Evolutionary conservation across 2,113 vertebrate species (phyloP).

Genomic region (Speoplatyrhinus poulsoni): DNA sequence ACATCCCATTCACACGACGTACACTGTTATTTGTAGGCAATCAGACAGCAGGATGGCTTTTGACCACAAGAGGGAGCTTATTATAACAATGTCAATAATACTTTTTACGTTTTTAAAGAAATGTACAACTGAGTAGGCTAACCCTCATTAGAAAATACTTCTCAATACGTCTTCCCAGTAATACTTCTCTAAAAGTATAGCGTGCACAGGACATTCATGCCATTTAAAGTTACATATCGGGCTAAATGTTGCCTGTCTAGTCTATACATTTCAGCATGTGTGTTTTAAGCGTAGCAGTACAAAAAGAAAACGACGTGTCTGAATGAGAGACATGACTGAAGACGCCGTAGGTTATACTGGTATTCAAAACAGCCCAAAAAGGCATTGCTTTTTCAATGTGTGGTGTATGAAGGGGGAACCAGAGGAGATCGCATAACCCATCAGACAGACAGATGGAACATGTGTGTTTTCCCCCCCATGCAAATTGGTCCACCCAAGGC

Average conservation of each 20-base stretch:
- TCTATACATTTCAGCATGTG: conserved; percentile 6
- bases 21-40: too few relatives aligned
- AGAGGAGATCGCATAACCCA: conserved; percentile 47
- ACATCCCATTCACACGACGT: background rate
- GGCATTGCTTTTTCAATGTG: conserved; percentile 29
- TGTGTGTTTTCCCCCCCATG: conserved; percentile 55
- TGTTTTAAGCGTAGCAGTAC: conserved; percentile 45
- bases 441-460: conserved; percentile 36
- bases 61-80: conserved; percentile 22
- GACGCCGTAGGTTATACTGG: background rate
- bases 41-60: too few relatives aligned
- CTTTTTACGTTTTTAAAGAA: too few relatives aligned
- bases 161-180: too few relatives aligned
- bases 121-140: too few relatives aligned
- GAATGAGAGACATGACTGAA: conserved; percentile 23
- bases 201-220: background rate
- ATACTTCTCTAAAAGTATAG: too few relatives aligned
- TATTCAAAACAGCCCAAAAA: too few relatives aligned
- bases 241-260: conserved; percentile 41
- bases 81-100: background rate
- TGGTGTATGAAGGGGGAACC: conserved; percentile 17
- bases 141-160: too few relatives aligned
- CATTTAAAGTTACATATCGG: background rate
- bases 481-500: conserved; percentile 31
- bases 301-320: conserved; percentile 36